Evolutionary conservation across 2,888 invertebrate genomes (phyloP), one percentile per base, ranked within the genome.

Genomic region (Cristatella mucedo): DNA sequence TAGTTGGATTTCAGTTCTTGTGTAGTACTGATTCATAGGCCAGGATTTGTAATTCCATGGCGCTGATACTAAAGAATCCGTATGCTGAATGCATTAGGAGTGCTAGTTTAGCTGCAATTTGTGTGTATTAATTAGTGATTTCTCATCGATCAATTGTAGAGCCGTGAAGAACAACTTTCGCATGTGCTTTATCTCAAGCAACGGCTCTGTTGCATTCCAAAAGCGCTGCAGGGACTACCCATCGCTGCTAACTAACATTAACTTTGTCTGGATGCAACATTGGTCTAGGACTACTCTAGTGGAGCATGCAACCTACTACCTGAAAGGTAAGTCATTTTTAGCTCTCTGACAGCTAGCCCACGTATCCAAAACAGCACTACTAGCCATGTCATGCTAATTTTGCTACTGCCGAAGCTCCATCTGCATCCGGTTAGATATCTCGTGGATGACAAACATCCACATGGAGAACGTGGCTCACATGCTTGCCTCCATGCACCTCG

Each of bases 401-500:
- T 9, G 26, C 26, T 7, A 26, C 26, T 26, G 7, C 26, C n/a
- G n/a, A 26, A 26, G 7, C n/a, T 9, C 26, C n/a, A 26, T 9
- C 7, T 26, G n/a, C n/a, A 26, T 26, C 7, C n/a, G 7, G n/a
- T 26, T 7, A n/a, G 7, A 26, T 26, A 26, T 26, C 26, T 9
- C 41, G 3, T 62, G 61, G 61, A 51, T 63, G 56, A 47, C 47
- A n/a, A 46, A 47, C 4, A 46, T 58, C 4, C 53, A 61, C 47
- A 41, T 50, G 34, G 63, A 65, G 49, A 65, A 65, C 48, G 49
- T 61, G 5, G 59, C 61, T n/a, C 62, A 65, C 52, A 55, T 64
- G 53, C 47, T 65, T 48, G 60, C 63, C 13, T 61, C 62, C 19
- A 63, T 65, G 63, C 65, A 65, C 44, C 45, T 57, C 19, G 58